Percentiles rank a stretch among this genome's conserved stretches.
These are phyloP conservation scores for Megalurothrips usitatus DNA, from an alignment of 2,888 invertebrate genomes.

Conservation along the genomic window DNA sequence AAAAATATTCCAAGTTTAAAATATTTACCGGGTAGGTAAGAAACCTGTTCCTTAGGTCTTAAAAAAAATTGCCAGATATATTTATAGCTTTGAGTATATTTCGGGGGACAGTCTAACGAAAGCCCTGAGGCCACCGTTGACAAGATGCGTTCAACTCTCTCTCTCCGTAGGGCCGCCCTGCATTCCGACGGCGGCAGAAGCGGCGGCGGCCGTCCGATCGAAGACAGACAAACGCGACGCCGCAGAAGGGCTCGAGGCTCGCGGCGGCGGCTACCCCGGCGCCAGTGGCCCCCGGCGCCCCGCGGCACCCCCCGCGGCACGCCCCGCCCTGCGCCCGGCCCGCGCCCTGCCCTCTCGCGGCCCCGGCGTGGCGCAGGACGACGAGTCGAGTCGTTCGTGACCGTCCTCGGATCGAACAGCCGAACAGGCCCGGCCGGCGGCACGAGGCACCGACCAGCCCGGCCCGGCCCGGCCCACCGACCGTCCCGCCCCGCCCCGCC, in stretches of 20 bases:
- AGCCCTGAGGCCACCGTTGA: too few relatives aligned
- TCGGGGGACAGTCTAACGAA: too few relatives aligned
- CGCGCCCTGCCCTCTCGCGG: neutral
- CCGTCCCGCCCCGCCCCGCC: neutral
- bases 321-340: neutral
- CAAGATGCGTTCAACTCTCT: too few relatives aligned
- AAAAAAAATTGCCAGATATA: too few relatives aligned
- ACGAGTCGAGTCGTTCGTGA: neutral
- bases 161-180: too few relatives aligned
- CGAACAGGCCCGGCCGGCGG: neutral
- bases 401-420: slow-evolving; percentile 19
- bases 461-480: neutral
- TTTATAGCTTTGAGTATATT: too few relatives aligned
- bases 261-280: neutral
- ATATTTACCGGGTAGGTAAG: too few relatives aligned
- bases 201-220: neutral
- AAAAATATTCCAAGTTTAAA: too few relatives aligned
- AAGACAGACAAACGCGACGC: neutral
- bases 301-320: neutral
- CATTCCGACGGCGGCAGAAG: too few relatives aligned
- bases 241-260: neutral
- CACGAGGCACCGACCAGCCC: neutral
- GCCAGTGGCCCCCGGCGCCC: neutral
- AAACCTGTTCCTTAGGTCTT: too few relatives aligned
- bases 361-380: neutral